Evolutionary conservation across 2,888 invertebrate species (phyloP), one percentile per base, ranked within the genome.

Genomic region (Thelaira solivaga): DNA sequence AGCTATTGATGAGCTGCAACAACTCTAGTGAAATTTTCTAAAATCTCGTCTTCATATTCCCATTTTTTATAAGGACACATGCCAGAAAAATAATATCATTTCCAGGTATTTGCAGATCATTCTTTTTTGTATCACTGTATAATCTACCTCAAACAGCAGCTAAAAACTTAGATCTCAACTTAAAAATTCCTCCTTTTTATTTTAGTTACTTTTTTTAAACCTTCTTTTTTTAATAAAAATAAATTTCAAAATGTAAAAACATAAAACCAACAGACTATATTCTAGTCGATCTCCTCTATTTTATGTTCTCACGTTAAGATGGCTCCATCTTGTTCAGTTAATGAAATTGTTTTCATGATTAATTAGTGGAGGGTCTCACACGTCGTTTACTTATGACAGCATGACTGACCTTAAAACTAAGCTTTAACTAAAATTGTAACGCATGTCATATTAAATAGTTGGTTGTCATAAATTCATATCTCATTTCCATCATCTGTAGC

Each of bases 401-500:
- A 13, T 49, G 68, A 57, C 68, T 57, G 68, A 57, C 26, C 68
- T 57, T 68, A 47, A n/a, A 68, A 68, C 55, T 20, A 8, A 67
- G 57, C 29, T 29, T 47, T 22, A 68, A 47, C 47, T 20, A 18
- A 57, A 68, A 47, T 47, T 47, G 6, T 16, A 18, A 47, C 29
- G 41, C 26, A 47, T 47, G 57, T 57, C 57, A 18, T 39, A 47
- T 57, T 57, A 68, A 11, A 34, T 34, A 4, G 26, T 47, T 47
- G 43, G 13, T 39, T 36, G 68, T 57, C 68, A 68, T 1, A 34
- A 34, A 34, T n/a, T 34, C 8, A 34, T n/a, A 34, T 34, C 34
- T 34, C 34, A 34, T 34, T 34, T 34, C 34, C 34, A 34, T 34
- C 34, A 34, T 34, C 11, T n/a, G 34, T 34, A n/a, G n/a, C 11